Conservation (phyloP, 1,140 invertebrate species). For the Magallana angulata region DNA sequence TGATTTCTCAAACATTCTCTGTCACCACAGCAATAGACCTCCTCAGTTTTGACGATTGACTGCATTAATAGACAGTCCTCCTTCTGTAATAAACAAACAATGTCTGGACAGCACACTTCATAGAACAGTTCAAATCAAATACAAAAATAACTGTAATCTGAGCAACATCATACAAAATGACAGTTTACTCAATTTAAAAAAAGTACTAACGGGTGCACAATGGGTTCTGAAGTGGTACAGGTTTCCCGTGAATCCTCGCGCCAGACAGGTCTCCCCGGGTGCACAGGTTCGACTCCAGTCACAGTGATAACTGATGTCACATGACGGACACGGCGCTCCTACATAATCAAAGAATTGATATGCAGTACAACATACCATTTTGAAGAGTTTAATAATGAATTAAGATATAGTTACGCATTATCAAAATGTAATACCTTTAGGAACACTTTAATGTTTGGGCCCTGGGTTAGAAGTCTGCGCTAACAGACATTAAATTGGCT, state of each 20-base stretch:
- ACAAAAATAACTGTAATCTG: too few species aligned
- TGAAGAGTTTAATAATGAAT: too few species aligned
- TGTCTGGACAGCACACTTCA: too few species aligned
- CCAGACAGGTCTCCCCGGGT: not conserved
- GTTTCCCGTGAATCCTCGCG: not conserved
- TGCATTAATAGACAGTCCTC: not conserved
- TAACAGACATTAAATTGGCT: too few species aligned
- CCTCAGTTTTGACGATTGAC: not conserved
- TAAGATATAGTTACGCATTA: too few species aligned
- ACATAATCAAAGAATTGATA: not conserved
- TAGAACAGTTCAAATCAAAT: too few species aligned
- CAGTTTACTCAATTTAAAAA: too few species aligned
- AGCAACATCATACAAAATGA: too few species aligned
- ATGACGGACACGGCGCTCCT: not conserved
- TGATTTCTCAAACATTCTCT: conserved; percentile 3
- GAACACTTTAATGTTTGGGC: too few species aligned
- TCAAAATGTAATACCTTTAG: too few species aligned
- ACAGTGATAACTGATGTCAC: not conserved
- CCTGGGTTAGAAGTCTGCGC: too few species aligned
- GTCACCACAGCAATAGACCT: not conserved
- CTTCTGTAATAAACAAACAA: not conserved
- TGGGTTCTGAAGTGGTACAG: not conserved
- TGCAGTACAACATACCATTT: not conserved
- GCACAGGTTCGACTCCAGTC: not conserved
- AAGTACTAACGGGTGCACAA: not conserved